Evolutionary conservation across 2,797 vertebrate genomes (phyloP).

Genomic region (Geotrypetes seraphini): DNA sequence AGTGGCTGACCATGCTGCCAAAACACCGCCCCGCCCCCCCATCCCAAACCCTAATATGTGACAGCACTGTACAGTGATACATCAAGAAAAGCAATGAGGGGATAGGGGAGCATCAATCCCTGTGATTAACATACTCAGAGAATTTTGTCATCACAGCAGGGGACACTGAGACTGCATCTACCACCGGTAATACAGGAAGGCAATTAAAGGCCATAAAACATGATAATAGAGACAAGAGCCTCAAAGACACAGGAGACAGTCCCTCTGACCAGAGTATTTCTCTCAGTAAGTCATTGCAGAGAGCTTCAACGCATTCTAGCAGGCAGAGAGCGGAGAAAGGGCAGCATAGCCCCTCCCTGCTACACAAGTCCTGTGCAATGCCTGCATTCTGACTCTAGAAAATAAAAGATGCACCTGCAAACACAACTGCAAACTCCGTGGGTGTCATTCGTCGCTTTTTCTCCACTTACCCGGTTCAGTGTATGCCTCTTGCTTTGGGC

Average conservation of each 20-base stretch:
- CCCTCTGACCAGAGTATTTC: neutral
- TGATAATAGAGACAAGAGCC: too few relatives aligned
- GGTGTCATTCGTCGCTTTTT: neutral
- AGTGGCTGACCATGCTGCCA: neutral
- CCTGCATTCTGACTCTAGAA: too few relatives aligned
- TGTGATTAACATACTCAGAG: conserved; percentile 1
- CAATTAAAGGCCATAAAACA: neutral
- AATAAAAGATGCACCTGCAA: too few relatives aligned
- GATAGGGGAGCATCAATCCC: conserved; percentile 2
- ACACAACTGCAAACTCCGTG: too few relatives aligned
- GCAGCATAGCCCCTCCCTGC: too few relatives aligned
- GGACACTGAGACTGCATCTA: neutral
- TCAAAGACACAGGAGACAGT: neutral
- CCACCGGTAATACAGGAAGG: neutral
- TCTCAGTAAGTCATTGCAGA: neutral
- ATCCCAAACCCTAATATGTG: too few relatives aligned
- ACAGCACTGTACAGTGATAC: neutral
- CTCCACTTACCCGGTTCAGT: conserved; percentile 74
- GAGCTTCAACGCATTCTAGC: neutral
- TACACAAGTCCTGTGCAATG: too few relatives aligned
- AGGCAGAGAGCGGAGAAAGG: neutral
- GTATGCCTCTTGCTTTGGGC: conserved; percentile 77
- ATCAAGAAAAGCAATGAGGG: neutral
- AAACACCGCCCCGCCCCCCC: too few relatives aligned
- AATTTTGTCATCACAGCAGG: neutral